Evolutionary conservation across 2,888 invertebrate genomes (phyloP).

Genomic region (Aleiodes alternator): DNA sequence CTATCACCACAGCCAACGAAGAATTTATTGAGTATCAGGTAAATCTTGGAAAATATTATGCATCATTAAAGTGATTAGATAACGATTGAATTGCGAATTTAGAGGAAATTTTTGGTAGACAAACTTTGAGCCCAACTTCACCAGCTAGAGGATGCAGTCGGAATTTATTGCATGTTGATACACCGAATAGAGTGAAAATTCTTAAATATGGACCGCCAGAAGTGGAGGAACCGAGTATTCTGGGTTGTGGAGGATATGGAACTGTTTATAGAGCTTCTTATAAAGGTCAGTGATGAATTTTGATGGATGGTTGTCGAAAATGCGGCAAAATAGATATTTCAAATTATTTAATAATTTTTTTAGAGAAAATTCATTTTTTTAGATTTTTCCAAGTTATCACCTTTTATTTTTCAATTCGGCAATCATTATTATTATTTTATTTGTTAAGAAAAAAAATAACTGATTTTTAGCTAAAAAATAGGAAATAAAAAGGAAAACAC

Average conservation of each 20-base stretch:
- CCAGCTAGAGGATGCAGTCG: conserved; percentile 54
- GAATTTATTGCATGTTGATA: conserved; percentile 66
- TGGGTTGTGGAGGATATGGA: conserved; percentile 75
- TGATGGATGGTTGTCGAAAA: neutral
- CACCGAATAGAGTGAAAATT: conserved; percentile 68
- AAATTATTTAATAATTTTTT: neutral
- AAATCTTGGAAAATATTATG: conserved; percentile 32
- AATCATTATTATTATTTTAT: too few relatives aligned
- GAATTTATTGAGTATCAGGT: conserved; percentile 57
- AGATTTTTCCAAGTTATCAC: too few relatives aligned
- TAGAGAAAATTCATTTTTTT: neutral
- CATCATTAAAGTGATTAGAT: neutral
- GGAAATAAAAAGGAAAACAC: too few relatives aligned
- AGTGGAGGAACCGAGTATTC: conserved; percentile 56
- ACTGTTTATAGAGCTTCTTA: conserved; percentile 73
- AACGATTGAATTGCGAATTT: too few relatives aligned
- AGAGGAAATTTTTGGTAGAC: conserved; percentile 50
- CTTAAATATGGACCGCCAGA: conserved; percentile 63
- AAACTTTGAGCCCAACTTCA: conserved; percentile 59
- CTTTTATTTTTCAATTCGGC: too few relatives aligned
- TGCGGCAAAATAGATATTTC: neutral
- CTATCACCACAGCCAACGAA: conserved; percentile 60
- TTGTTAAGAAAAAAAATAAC: too few relatives aligned
- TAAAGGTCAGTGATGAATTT: conserved; percentile 66
- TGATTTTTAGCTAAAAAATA: too few relatives aligned